Evolutionary conservation across 2,113 vertebrate genomes (phyloP).

Genomic region (Leptocoma aspasia): DNA sequence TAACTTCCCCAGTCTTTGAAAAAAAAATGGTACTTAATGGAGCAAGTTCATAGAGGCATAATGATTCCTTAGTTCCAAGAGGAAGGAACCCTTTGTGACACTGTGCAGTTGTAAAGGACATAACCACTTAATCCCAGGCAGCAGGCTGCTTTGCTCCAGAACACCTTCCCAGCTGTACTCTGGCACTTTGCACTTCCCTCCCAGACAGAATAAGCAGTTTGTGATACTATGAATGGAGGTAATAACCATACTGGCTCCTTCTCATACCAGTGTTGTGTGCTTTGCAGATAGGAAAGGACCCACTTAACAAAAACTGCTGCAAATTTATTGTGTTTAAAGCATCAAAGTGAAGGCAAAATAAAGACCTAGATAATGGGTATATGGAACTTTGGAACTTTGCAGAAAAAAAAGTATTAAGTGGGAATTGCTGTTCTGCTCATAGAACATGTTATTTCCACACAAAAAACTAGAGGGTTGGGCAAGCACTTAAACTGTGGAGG

Average conservation of each 20-base stretch:
- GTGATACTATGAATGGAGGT: not conserved
- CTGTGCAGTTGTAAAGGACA: not conserved
- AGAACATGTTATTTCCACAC: not conserved
- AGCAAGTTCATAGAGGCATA: not conserved
- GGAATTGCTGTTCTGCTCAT: not conserved
- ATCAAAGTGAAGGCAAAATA: not conserved
- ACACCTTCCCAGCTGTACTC: not conserved
- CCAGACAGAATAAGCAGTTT: not conserved
- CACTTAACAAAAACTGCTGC: not conserved
- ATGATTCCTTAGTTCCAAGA: not conserved
- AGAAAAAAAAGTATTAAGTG: not conserved
- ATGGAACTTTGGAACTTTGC: not conserved
- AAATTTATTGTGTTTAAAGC: not conserved
- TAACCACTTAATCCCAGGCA: not conserved
- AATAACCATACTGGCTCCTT: not conserved
- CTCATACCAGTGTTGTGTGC: not conserved
- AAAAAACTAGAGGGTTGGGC: not conserved
- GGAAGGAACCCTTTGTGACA: not conserved
- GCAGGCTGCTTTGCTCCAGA: not conserved
- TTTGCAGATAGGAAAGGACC: not conserved
- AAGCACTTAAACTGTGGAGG: not conserved
- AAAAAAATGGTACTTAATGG: not conserved
- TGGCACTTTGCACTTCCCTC: not conserved
- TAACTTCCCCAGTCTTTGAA: not conserved
- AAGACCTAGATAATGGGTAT: not conserved